Conservation (phyloP, 2,113 vertebrate species). For the Lycocorax pyrrhopterus region DNA sequence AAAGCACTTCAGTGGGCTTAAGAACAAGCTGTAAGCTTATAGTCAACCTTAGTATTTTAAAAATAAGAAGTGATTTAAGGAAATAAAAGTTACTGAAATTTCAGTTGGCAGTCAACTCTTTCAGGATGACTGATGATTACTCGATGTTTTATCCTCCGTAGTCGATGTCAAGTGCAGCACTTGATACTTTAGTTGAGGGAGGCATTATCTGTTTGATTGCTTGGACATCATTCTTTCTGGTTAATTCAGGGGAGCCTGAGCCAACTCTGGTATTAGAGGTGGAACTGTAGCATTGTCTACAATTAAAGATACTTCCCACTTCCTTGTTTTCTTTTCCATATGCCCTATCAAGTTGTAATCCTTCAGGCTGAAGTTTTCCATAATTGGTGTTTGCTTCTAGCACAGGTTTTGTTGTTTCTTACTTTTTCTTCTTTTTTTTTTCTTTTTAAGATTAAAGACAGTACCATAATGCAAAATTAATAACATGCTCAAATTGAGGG, state of each 20-base stretch:
- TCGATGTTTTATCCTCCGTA: not conserved
- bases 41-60: not conserved
- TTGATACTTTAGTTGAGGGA: not conserved
- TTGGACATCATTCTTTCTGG: not conserved
- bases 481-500: not conserved
- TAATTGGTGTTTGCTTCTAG: constrained; percentile 1
- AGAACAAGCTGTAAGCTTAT: not conserved
- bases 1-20: not conserved
- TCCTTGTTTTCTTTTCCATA: not conserved
- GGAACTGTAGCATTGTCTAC: not conserved
- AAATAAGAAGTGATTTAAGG: not conserved
- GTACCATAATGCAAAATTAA: not conserved
- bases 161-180: not conserved
- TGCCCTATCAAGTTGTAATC: not conserved
- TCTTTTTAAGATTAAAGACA: not conserved
- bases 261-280: not conserved
- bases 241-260: not conserved
- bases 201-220: not conserved
- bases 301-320: not conserved
- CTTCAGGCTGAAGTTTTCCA: not conserved
- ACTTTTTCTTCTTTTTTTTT: not conserved
- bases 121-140: not conserved
- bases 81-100: not conserved
- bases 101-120: not conserved
- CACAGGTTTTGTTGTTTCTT: not conserved